phyloP scores from a whole-genome alignment of 2,888 invertebrate genomes.

The Chrysolina oricalcia region DNA sequence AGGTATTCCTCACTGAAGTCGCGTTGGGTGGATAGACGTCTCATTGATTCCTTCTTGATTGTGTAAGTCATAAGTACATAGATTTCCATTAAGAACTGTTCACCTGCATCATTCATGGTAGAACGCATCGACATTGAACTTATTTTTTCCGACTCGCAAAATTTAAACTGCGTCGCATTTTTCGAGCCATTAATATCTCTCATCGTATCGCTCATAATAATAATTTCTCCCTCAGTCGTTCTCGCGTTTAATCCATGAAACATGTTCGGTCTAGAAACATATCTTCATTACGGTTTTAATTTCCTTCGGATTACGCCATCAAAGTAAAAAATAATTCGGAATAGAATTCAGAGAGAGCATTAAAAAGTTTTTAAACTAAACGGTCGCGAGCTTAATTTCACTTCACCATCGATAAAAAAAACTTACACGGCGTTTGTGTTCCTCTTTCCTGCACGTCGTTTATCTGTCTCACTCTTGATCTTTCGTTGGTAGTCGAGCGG shows the following conservation, averaged over 20 bases:
- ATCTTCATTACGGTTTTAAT: conserved; percentile 62
- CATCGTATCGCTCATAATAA: conserved; percentile 40
- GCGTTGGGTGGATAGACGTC: neutral
- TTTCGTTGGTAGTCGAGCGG: neutral
- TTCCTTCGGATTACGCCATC: conserved; percentile 61
- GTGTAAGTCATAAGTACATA: neutral
- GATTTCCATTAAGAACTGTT: conserved; percentile 18
- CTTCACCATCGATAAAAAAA: conserved; percentile 61
- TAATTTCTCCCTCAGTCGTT: conserved; percentile 35
- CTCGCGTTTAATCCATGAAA: conserved; percentile 42
- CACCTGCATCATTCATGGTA: conserved; percentile 12
- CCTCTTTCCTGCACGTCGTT: conserved; percentile 33
- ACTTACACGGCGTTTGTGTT: conserved; percentile 34
- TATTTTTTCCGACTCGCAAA: conserved; percentile 5
- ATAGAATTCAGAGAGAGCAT: conserved; percentile 58
- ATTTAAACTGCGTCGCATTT: conserved; percentile 30
- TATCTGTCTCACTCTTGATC: conserved; percentile 37
- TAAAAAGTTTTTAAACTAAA: conserved; percentile 61
- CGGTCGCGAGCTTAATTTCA: conserved; percentile 61
- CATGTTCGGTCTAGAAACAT: conserved; percentile 54
- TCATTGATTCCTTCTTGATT: neutral
- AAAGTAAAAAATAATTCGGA: conserved; percentile 61
- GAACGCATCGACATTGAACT: conserved; percentile 4
- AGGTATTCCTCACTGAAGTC: no score
- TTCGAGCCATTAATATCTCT: conserved; percentile 34